Base-by-base conservation (phyloP, 2,888 invertebrate species). In the Diarsia dahlii region DNA sequence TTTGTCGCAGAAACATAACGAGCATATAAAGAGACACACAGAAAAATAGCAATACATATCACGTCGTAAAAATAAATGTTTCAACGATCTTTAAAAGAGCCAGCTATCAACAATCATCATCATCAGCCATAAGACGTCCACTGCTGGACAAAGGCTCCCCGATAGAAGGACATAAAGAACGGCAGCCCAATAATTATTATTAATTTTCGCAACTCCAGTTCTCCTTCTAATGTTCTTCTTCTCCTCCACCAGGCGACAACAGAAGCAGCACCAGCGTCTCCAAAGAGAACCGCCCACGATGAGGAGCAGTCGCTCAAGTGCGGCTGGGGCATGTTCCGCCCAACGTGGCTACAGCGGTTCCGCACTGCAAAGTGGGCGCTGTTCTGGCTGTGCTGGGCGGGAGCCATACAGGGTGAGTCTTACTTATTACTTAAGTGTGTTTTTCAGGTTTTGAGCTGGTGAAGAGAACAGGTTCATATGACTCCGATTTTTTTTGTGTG, bases 301-400 rank as follows among this genome's bases (percentile, higher is more conserved):
- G 91, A 90, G 68, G 90, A 90, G 62, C 88, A 88, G 6, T 89
- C 91, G 10, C 89, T 93, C 74, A 91, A 94, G 12, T 98, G 98
- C 91, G 98, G 98, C 50, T 98, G 98, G 98, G 97, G 97, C 9
- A 94, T 96, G 88, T 96, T 97, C 89, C 95, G 97, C 71, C 98
- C 98, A 0, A 89, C 92, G 58, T 97, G 97, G 93, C 95, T 98
- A 82, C 98, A 98, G 94, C 92, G 97, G 71, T 98, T 98, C 94
- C 96, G 98, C 28, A 98, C 97, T 1, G 97, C 98, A 23, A 98
- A 98, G 91, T 98, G 98, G 98, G 98, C 98, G 39, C 97, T 98
- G 8, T 98, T 98, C 94, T 98, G 98, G 97, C 95, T 98, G 0
- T 98, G 98, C 92, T 98, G 98, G 97, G 98, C 98, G 9, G 98